phyloP scores from a whole-genome alignment of 2,888 invertebrate species.

The Epistrophe eligans region DNA sequence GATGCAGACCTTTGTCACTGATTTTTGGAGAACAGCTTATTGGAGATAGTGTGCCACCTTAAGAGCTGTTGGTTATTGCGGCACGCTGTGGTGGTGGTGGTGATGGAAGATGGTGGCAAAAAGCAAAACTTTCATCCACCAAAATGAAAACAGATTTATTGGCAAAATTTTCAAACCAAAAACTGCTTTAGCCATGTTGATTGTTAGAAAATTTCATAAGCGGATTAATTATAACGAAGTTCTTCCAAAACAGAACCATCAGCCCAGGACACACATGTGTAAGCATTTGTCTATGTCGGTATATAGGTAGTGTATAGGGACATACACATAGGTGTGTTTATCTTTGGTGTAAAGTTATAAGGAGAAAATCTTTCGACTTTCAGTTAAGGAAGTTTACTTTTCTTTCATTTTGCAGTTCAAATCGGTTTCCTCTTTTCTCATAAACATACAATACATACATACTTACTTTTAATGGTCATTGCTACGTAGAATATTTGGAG shows the following conservation, averaged over 20 bases:
- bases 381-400: not conserved
- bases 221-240: slow-evolving; percentile 74
- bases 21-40: slow-evolving; percentile 20
- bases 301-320: not conserved
- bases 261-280: slow-evolving; percentile 20
- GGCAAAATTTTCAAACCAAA: slow-evolving; percentile 66
- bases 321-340: not conserved
- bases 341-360: not conserved
- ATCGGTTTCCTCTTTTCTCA: too few relatives aligned
- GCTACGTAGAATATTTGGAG: too few relatives aligned
- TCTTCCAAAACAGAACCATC: slow-evolving; percentile 39
- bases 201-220: slow-evolving; percentile 74
- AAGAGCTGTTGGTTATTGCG: not conserved
- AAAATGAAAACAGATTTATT: slow-evolving; percentile 73
- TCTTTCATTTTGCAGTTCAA: not conserved
- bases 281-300: not conserved
- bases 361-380: not conserved
- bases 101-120: not conserved
- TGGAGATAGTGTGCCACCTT: slow-evolving; percentile 1
- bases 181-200: slow-evolving; percentile 63
- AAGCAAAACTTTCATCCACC: slow-evolving; percentile 58
- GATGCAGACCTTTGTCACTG: slow-evolving; percentile 58
- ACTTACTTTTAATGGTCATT: not conserved
- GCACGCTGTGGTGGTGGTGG: not conserved
- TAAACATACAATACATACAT: too few relatives aligned